Conservation (phyloP, 2,113 vertebrate genomes). For the Aviceda subcristata region DNA sequence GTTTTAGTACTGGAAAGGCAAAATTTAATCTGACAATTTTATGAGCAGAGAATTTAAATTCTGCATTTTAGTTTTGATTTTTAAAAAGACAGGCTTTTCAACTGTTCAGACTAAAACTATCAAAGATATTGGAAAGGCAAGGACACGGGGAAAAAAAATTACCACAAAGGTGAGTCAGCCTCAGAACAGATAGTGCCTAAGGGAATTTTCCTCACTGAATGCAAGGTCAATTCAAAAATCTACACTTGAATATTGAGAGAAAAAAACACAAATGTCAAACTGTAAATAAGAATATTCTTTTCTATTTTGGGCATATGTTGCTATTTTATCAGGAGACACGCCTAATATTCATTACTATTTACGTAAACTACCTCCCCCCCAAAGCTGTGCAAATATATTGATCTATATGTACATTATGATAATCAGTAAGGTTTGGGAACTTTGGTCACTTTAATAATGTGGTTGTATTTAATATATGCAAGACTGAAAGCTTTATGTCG, state of each 20-base stretch:
- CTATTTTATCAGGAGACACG: not conserved
- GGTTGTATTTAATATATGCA: conserved; percentile 18
- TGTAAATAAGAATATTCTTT: not conserved
- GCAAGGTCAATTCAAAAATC: conserved; percentile 32
- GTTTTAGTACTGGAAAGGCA: conserved; percentile 4
- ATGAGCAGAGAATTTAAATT: not conserved
- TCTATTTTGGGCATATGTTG: not conserved
- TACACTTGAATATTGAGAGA: not conserved
- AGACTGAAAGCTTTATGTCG: conserved; percentile 3
- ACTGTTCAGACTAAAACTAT: not conserved
- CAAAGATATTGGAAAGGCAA: conserved; percentile 3
- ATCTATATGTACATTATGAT: not conserved
- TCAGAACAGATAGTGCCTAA: conserved; percentile 17
- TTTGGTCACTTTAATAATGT: conserved; percentile 2
- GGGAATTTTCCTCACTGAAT: conserved; percentile 30
- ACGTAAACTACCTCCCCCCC: not conserved
- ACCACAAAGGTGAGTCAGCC: conserved; percentile 15
- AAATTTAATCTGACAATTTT: conserved; percentile 34
- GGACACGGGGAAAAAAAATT: not conserved
- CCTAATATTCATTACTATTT: not conserved
- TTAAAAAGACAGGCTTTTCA: not conserved
- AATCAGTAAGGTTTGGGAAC: not conserved
- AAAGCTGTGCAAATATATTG: not conserved
- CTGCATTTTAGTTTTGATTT: not conserved
- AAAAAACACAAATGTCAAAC: not conserved